Evolutionary conservation across 2,797 vertebrate genomes (phyloP).

Genomic region (Phyllotis vaccarum): DNA sequence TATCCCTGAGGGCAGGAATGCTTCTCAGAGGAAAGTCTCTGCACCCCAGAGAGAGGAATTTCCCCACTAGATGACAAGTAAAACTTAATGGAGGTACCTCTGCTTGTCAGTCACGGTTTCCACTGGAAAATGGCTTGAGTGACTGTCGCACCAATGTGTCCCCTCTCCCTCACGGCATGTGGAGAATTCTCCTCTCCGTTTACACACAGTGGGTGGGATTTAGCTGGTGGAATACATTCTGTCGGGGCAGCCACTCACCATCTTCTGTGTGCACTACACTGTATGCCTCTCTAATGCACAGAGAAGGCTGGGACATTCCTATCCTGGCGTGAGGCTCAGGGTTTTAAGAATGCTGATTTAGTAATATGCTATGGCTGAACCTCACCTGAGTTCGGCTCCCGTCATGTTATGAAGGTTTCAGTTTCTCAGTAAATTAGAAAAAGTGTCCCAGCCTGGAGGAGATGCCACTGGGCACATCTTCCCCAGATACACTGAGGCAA

Average conservation of each 20-base stretch:
- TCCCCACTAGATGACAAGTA: neutral
- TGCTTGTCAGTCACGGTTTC: neutral
- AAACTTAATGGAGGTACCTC: neutral
- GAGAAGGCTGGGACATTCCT: neutral
- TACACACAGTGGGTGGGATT: neutral
- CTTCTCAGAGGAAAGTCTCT: neutral
- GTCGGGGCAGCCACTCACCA: neutral
- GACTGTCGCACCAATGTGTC: neutral
- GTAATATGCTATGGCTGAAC: too few species aligned
- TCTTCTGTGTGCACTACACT: neutral
- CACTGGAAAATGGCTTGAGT: neutral
- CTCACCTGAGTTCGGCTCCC: too few species aligned
- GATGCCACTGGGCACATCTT: neutral
- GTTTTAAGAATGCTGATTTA: neutral
- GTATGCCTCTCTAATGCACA: rapidly evolving
- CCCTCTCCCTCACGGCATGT: too few species aligned
- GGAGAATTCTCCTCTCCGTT: neutral
- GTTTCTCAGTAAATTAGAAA: neutral
- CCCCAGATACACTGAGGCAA: neutral
- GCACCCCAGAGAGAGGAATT: neutral
- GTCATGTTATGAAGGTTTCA: neutral
- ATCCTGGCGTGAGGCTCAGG: too few species aligned
- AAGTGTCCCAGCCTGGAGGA: too few species aligned
- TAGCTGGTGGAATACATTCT: neutral
- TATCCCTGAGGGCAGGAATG: neutral